Base-by-base conservation (phyloP, 2,113 vertebrate species). In the Alligator mississippiensis region DNA sequence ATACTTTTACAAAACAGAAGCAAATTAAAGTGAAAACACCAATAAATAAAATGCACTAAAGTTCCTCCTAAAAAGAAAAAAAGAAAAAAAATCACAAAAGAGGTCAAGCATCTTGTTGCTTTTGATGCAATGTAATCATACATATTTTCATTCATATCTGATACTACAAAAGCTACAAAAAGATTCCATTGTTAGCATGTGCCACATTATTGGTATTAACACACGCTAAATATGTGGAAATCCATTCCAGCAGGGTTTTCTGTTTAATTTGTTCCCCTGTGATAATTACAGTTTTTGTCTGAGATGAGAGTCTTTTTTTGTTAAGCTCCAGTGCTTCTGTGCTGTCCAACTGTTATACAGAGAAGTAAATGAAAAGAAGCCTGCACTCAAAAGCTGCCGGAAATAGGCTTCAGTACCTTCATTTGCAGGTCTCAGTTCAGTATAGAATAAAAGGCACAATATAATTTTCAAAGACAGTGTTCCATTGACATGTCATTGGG, bases 231-330 rank as follows among this genome's bases (percentile, higher is more conserved):
- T 96, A 96, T 95, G 94, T 96, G 89, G 85, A 96, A 97, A 90
- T 93, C 93, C 93, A 91, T 95, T 96, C 90, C 91, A 96, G 89
- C 0, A 0, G 90, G 84, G 91, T 94, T 97, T 96, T 96, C 84
- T 96, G 92, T 97, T 96, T 96, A 97, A 97, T 96, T 97, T 96
- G 92, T 95, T 97, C 94, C 87, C 93, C 95, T 95, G 96, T 93
- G 96, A 97, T 97, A 97, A 97, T 97, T 96, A 96, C 87, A 97
- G 95, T 97, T 96, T 97, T 94, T 96, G 94, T 96, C 96, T 96
- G 93, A 95, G 90, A 94, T 85, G 88, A 96, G 95, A 96, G 92
- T 64, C 86, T 94, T 96, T 96, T 58, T 96, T 96, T 97, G 94
- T 97, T 96, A 97, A 95, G 94, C 94, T 97, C 66, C 95, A 96